Evolutionary conservation across 2,888 invertebrate genomes (phyloP), one percentile per base, ranked within the genome.

Genomic region (Dendrolimus houi): DNA sequence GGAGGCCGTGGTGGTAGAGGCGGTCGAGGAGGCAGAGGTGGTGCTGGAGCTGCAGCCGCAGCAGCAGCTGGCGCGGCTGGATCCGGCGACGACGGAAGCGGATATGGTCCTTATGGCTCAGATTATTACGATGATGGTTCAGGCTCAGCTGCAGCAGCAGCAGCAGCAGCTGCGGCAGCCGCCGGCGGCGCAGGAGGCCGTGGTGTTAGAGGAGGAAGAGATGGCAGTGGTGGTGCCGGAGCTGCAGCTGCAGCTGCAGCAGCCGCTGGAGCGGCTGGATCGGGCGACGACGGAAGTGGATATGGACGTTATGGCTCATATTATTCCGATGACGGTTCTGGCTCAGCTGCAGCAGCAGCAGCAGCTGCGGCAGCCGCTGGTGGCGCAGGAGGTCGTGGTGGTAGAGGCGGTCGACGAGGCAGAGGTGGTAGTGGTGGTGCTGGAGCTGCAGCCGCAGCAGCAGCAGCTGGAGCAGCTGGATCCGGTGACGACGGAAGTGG

Each of bases 41-140:
- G 56, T 57, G 52, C 12, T 56, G 55, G 55, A n/a, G 57, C 59
- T 14, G 42, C 62, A 54, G 52, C 55, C 10, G 14, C 57, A n/a
- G 57, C 61, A 53, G 57, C 60, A 54, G 57, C 56, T 55, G 58
- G 61, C 9, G 57, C 64, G 54, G 54, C 55, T 17, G 53, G 57
- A 13, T 56, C 62, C 1, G 47, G 47, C 47, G 47, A 6, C 6
- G 47, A 47, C 47, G 47, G 47, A 9, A 47, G 47, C 47, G 10
- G 10, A 47, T 47, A 47, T 47, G 10, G 47, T 2, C 3, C 2
- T 10, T 47, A 47, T 47, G 47, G 6, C 7, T 10, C 17, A 17
- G 17, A 17, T 3, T 17, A 17, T 17, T 17, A 1, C 7, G 47
- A 6, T 47, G 47, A 47, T 6, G 10, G 47, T 47, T 9, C 9